Percentiles rank a stretch among this genome's conserved stretches.
Conservation (phyloP, 1,140 invertebrate genomes). For the Bicyclus anynana region DNA sequence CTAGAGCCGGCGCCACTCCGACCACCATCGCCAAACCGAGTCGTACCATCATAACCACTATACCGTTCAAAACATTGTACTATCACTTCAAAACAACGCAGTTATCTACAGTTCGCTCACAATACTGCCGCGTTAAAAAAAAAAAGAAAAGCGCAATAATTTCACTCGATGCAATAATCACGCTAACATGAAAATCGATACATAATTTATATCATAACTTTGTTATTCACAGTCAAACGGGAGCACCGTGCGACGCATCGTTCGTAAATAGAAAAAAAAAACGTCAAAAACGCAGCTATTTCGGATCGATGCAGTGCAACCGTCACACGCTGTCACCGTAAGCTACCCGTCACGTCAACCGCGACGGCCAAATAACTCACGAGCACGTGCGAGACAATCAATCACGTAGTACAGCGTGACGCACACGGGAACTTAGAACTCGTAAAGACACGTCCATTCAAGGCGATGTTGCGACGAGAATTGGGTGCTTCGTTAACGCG, state of each 20-base stretch:
- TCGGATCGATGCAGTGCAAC: slow-evolving; percentile 48
- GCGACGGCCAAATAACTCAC: slow-evolving; percentile 22
- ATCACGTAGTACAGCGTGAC: slow-evolving; percentile 15
- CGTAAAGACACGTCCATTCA: slow-evolving; percentile 6
- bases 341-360: slow-evolving; percentile 40
- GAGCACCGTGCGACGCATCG: slow-evolving; percentile 32
- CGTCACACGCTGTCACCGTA: slow-evolving; percentile 41
- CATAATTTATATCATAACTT: slow-evolving; percentile 17
- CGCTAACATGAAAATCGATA: slow-evolving; percentile 4
- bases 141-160: background rate
- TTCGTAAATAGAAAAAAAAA: slow-evolving; percentile 44
- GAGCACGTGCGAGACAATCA: slow-evolving; percentile 26
- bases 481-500: background rate
- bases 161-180: background rate
- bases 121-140: too few species aligned
- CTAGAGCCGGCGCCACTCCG: slow-evolving; percentile 65
- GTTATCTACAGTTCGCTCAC: background rate
- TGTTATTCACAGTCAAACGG: background rate
- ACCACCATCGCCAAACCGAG: slow-evolving; percentile 66
- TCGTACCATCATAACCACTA: slow-evolving; percentile 50
- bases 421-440: background rate
- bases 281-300: slow-evolving; percentile 46
- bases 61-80: background rate
- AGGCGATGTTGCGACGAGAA: background rate
- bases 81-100: background rate